phyloP scores from a whole-genome alignment of 2,888 invertebrate genomes.

The Eupithecia pulchellata region DNA sequence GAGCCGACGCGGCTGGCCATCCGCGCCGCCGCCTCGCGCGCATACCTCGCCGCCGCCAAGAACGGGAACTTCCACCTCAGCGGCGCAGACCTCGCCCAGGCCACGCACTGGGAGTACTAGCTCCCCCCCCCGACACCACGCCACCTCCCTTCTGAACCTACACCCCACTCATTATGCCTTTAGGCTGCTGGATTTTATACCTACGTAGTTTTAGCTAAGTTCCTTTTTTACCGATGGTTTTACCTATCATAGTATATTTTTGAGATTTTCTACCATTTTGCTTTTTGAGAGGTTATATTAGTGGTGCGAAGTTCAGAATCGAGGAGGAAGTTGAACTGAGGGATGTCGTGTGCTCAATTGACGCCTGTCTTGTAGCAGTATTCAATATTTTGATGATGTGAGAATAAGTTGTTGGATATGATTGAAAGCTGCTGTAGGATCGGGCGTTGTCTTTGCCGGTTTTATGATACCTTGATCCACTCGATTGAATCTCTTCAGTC shows the following conservation, averaged over 20 bases:
- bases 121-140: no score
- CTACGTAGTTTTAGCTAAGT: background rate
- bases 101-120: conserved; percentile 98
- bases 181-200: background rate
- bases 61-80: conserved; percentile 95
- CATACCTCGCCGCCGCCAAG: conserved; percentile 95
- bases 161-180: background rate
- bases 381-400: conserved; percentile 14
- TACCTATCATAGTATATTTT: conserved; percentile 1
- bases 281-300: background rate
- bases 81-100: conserved; percentile 90
- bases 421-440: conserved; percentile 19
- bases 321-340: conserved; percentile 23
- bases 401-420: conserved; percentile 6
- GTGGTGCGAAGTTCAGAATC: conserved; percentile 27
- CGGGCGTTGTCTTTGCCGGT: background rate
- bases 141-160: conserved; percentile 5
- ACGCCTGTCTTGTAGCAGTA: conserved; percentile 25
- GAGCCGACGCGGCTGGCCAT: conserved; percentile 97
- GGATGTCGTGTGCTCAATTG: conserved; percentile 34
- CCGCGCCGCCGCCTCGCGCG: conserved; percentile 89
- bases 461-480: conserved; percentile 39
- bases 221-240: background rate
- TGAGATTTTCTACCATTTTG: conserved; percentile 6
- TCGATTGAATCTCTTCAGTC: conserved; percentile 57